Evolutionary conservation across 2,113 vertebrate genomes (phyloP).

Genomic region (Limanda limanda): DNA sequence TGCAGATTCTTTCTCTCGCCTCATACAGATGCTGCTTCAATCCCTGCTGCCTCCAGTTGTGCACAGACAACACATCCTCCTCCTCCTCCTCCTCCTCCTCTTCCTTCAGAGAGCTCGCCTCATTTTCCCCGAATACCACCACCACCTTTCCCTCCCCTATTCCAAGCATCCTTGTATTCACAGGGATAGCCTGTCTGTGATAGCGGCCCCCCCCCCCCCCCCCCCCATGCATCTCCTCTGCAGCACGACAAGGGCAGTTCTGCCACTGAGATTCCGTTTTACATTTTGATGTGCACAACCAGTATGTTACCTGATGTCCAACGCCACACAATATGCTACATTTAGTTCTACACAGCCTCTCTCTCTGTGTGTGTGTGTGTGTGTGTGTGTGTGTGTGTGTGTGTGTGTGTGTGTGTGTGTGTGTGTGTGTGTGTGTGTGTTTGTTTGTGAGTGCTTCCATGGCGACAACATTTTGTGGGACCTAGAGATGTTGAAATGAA

Average conservation of each 20-base stretch:
- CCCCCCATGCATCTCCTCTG: constrained; percentile 24
- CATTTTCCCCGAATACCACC: constrained; percentile 28
- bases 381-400: not conserved
- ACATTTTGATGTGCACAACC: not conserved
- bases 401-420: too few species aligned
- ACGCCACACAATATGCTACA: constrained; percentile 3
- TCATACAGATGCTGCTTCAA: constrained; percentile 62
- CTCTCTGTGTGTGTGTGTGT: not conserved
- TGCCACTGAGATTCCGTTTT: constrained; percentile 10
- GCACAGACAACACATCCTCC: constrained; percentile 50
- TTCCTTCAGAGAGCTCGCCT: constrained; percentile 51
- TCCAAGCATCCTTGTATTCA: constrained; percentile 41
- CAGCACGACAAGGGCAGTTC: constrained; percentile 15
- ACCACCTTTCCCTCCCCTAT: constrained; percentile 13
- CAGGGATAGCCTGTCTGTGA: not conserved
- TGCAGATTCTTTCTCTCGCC: constrained; percentile 56
- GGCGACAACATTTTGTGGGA: constrained; percentile 14
- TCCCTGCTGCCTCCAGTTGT: constrained; percentile 62
- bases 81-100: constrained; percentile 47
- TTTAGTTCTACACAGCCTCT: not conserved
- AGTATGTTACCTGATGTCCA: constrained; percentile 5
- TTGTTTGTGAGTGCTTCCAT: constrained; percentile 18
- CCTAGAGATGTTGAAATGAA: not conserved
- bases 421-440: not conserved
- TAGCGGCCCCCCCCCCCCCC: not conserved